phyloP scores from a whole-genome alignment of 2,113 vertebrate genomes.

The Melanerpes formicivorus region DNA sequence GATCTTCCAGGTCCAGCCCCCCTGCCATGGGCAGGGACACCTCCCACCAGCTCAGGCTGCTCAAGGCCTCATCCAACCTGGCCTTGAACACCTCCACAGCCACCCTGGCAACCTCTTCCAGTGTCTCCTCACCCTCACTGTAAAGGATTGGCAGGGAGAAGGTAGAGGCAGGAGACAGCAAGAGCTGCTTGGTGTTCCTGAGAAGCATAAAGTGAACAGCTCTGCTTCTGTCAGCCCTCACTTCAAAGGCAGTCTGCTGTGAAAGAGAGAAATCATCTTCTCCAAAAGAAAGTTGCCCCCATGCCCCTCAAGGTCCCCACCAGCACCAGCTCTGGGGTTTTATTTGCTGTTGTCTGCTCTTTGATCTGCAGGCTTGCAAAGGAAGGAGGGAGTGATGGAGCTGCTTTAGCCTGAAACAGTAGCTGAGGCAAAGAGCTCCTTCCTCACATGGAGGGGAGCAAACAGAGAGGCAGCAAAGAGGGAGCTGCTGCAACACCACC shows the following conservation, averaged over 20 bases:
- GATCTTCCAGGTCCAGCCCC: no score
- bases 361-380: constrained; percentile 18
- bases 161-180: background rate
- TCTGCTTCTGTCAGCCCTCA: background rate
- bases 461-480: background rate
- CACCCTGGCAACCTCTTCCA: no score
- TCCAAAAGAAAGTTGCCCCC: constrained; percentile 16
- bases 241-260: constrained; percentile 30
- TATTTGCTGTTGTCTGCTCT: background rate
- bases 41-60: no score
- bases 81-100: no score
- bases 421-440: background rate
- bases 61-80: no score
- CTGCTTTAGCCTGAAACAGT: background rate
- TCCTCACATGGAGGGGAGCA: background rate
- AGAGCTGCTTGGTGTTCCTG: background rate
- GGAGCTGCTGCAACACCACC: background rate
- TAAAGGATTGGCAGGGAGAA: background rate
- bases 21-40: no score
- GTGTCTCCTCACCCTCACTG: no score
- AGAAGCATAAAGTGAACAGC: background rate
- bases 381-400: background rate
- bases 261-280: constrained; percentile 8
- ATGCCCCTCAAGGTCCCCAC: background rate
- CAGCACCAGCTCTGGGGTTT: background rate